phyloP scores from a whole-genome alignment of 2,797 vertebrate species.

The Neomorphus geoffroyi region DNA sequence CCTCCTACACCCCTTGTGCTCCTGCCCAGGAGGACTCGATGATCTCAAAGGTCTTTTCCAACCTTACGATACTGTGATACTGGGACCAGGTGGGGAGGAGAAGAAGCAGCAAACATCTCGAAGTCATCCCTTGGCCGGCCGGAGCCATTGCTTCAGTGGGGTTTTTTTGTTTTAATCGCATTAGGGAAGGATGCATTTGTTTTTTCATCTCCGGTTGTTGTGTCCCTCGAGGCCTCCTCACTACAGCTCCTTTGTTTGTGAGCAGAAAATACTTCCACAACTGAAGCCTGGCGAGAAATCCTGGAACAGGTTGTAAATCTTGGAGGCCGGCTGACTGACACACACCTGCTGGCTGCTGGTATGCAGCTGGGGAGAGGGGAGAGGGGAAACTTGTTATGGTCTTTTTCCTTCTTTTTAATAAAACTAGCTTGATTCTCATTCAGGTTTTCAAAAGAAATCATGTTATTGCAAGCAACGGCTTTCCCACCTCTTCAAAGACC shows the following conservation, averaged over 20 bases:
- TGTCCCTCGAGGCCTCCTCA: background rate
- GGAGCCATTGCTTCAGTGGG: background rate
- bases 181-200: slow-evolving; percentile 14
- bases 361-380: slow-evolving; percentile 33
- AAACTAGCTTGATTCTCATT: slow-evolving; percentile 16
- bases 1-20: background rate
- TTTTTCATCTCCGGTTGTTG: slow-evolving; percentile 55
- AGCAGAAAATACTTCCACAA: slow-evolving; percentile 37
- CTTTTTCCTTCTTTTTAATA: background rate
- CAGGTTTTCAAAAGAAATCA: slow-evolving; percentile 6
- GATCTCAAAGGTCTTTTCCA: too few species aligned
- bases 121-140: background rate
- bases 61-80: too few species aligned
- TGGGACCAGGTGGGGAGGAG: background rate
- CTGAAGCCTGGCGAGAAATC: slow-evolving; percentile 18
- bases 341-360: slow-evolving; percentile 43
- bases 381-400: background rate
- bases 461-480: slow-evolving; percentile 4
- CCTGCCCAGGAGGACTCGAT: background rate
- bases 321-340: background rate
- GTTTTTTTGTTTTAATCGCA: background rate
- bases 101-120: background rate
- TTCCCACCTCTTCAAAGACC: slow-evolving; percentile 35
- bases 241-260: slow-evolving; percentile 40
- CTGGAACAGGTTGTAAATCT: slow-evolving; percentile 72